phyloP scores from a whole-genome alignment of 2,888 invertebrate species.

The Brachyptera risi region DNA sequence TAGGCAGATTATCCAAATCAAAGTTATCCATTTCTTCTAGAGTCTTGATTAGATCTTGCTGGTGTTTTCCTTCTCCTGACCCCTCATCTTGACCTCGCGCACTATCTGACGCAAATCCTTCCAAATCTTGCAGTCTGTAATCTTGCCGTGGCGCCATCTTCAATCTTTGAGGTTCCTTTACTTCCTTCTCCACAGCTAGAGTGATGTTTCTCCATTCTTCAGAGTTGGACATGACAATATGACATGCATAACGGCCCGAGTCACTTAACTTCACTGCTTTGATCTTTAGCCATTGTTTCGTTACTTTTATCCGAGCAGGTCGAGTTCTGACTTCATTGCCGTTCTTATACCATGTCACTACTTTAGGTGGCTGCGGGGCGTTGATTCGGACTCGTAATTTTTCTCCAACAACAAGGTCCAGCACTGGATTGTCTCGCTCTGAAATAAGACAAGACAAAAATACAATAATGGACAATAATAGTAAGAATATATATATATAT shows the following conservation, averaged over 20 bases:
- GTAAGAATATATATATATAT: too few relatives aligned
- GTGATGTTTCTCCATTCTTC: constrained; percentile 37
- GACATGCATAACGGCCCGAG: constrained; percentile 49
- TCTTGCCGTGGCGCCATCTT: neutral
- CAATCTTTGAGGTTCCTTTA: neutral
- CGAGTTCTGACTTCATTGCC: constrained; percentile 40
- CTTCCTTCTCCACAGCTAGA: constrained; percentile 29
- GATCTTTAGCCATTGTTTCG: constrained; percentile 44
- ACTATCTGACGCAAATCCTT: constrained; percentile 19
- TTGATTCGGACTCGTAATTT: constrained; percentile 46
- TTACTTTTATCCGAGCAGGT: constrained; percentile 35
- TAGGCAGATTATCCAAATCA: neutral
- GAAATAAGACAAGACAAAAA: too few relatives aligned
- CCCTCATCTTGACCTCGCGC: neutral
- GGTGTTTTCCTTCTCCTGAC: neutral
- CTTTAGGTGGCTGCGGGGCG: constrained; percentile 40
- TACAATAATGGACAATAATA: too few relatives aligned
- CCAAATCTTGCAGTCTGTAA: constrained; percentile 3
- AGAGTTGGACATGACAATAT: constrained; percentile 25
- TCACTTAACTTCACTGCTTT: constrained; percentile 49
- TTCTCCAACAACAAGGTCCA: constrained; percentile 46
- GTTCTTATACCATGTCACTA: constrained; percentile 48
- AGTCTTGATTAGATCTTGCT: neutral
- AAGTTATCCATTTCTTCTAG: neutral
- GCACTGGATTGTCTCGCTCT: constrained; percentile 37